Percentiles rank a stretch among this genome's conserved stretches.
Conservation (phyloP, 2,113 vertebrate genomes). For the Corythornis cristatus region DNA sequence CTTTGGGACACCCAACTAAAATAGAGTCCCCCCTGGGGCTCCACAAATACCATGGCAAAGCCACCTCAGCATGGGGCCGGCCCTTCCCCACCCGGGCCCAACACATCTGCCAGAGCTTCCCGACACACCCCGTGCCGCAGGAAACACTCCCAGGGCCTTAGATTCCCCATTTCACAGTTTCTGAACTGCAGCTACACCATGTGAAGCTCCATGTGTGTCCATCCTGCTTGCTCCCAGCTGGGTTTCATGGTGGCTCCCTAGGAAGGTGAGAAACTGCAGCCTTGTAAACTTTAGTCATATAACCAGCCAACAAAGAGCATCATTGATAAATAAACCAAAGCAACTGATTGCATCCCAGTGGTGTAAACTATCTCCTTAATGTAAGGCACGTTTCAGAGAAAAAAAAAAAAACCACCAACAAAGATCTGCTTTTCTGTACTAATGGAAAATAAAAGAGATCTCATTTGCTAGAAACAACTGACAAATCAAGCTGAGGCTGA, state of each 20-base stretch:
- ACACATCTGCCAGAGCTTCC: conserved; percentile 5
- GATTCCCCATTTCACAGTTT: background rate
- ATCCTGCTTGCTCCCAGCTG: background rate
- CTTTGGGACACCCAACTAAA: conserved; percentile 73
- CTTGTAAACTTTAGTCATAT: background rate
- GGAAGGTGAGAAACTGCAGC: background rate
- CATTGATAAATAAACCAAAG: background rate
- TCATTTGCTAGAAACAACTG: background rate
- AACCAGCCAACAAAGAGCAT: background rate
- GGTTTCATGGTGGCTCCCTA: background rate
- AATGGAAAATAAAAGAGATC: background rate
- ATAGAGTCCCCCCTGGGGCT: conserved; percentile 75
- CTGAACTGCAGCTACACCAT: background rate
- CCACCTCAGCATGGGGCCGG: background rate
- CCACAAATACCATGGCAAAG: conserved; percentile 74
- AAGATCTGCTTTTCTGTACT: background rate
- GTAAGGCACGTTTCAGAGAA: background rate
- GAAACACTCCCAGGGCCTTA: background rate
- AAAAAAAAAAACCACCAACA: background rate
- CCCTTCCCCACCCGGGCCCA: background rate
- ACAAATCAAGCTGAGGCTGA: background rate
- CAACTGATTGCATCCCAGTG: background rate
- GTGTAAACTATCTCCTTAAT: background rate
- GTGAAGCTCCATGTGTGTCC: background rate
- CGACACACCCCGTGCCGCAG: background rate